Conservation (phyloP, 2,113 vertebrate species). For the Labeo rohita region DNA sequence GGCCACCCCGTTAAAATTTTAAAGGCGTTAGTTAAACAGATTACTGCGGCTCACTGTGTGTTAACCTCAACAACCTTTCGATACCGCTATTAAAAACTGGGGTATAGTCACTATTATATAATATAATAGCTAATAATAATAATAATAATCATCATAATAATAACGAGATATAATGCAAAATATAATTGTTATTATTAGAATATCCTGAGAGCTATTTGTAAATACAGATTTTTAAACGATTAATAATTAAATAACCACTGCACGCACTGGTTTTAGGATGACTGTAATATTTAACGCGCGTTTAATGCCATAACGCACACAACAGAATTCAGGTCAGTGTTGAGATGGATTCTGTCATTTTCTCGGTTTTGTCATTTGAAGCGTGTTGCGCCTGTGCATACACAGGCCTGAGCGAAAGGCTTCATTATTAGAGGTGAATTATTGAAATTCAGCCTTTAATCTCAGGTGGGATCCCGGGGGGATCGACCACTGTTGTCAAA, state of each 20-base stretch:
- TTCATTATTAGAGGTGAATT: conserved; percentile 77
- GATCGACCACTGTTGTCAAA: conserved; percentile 75
- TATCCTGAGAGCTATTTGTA: neutral
- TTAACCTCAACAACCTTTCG: neutral
- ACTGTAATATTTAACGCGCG: neutral
- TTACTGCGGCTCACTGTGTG: neutral
- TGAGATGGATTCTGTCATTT: neutral
- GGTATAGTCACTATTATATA: neutral
- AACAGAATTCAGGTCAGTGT: neutral
- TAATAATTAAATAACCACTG: neutral
- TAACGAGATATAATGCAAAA: neutral
- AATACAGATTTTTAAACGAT: neutral
- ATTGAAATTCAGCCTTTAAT: conserved; percentile 83
- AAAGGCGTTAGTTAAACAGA: conserved; percentile 38
- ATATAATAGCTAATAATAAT: conserved; percentile 23
- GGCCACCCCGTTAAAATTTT: conserved; percentile 37
- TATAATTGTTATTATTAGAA: conserved; percentile 14
- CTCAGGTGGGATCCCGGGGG: conserved; percentile 82
- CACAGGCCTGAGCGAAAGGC: conserved; percentile 39
- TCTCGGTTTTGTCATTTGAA: neutral
- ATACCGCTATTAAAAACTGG: neutral
- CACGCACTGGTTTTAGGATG: neutral
- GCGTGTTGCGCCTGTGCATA: neutral
- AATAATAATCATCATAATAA: neutral
- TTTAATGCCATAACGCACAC: neutral